Evolutionary conservation across 2,113 vertebrate genomes (phyloP).

Genomic region (Choloepus hoffmanni): DNA sequence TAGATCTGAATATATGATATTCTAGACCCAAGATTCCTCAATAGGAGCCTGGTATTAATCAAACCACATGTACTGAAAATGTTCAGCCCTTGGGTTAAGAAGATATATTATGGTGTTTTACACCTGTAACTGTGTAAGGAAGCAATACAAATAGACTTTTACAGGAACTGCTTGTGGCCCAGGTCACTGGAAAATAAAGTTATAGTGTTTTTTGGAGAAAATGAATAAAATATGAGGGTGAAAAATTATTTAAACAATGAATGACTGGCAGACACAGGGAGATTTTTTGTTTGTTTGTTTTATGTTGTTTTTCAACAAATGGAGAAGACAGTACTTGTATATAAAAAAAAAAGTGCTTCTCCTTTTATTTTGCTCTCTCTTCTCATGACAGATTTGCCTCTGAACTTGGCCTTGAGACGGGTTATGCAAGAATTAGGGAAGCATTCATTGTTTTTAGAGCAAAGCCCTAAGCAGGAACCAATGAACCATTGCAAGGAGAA

Average conservation of each 20-base stretch:
- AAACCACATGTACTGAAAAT: not conserved
- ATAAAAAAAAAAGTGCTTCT: not conserved
- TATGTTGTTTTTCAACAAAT: not conserved
- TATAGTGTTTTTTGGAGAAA: slow-evolving; percentile 19
- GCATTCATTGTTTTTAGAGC: slow-evolving; percentile 51
- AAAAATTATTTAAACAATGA: slow-evolving; percentile 24
- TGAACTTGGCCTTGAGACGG: slow-evolving; percentile 19
- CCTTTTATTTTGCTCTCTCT: not conserved
- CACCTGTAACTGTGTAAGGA: not conserved
- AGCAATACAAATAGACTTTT: slow-evolving; percentile 45
- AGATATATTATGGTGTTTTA: slow-evolving; percentile 3
- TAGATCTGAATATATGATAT: not conserved
- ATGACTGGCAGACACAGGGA: not conserved
- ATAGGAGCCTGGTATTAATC: slow-evolving; percentile 7
- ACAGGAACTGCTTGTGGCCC: not conserved
- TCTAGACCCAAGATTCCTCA: not conserved
- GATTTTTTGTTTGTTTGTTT: not conserved
- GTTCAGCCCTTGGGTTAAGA: slow-evolving; percentile 56
- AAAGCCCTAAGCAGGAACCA: slow-evolving; percentile 11
- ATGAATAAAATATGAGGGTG: slow-evolving; percentile 36
- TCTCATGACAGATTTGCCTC: not conserved
- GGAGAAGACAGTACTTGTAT: not conserved
- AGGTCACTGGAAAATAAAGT: slow-evolving; percentile 12
- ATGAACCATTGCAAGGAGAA: not conserved
- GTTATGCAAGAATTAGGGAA: slow-evolving; percentile 34